Percentiles rank a stretch among this genome's conserved stretches.
These are phyloP conservation scores for Amphiprion percula DNA, from an alignment of 2,113 vertebrate genomes.

Conservation along the genomic window DNA sequence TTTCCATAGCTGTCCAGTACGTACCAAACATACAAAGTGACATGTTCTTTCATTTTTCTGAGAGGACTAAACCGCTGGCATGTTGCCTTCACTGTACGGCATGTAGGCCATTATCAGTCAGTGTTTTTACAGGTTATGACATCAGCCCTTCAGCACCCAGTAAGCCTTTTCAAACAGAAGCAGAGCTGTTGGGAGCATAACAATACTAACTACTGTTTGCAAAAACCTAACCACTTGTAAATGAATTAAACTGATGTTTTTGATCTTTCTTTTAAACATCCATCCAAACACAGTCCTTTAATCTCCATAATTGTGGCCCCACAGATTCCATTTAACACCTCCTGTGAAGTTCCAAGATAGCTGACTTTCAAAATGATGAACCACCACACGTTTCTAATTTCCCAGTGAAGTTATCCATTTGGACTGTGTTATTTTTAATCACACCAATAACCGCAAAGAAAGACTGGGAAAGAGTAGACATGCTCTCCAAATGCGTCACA, in stretches of 20 bases:
- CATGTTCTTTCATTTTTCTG: not conserved
- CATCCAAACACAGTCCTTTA: not conserved
- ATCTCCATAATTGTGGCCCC: not conserved
- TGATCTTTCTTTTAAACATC: not conserved
- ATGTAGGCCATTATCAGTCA: slow-evolving; percentile 4
- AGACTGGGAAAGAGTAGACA: slow-evolving; percentile 3
- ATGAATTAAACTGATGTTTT: slow-evolving; percentile 2
- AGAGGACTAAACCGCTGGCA: slow-evolving; percentile 9
- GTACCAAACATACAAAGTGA: not conserved
- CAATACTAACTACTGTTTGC: not conserved
- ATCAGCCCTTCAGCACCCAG: slow-evolving; percentile 38
- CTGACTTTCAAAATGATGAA: slow-evolving; percentile 4
- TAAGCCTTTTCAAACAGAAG: slow-evolving; percentile 26
- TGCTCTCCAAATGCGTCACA: slow-evolving; percentile 74
- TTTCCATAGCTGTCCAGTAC: too few relatives aligned
- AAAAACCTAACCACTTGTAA: not conserved
- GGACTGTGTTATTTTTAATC: slow-evolving; percentile 50
- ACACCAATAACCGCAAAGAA: slow-evolving; percentile 43
- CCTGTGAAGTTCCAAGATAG: not conserved
- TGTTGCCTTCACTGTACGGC: not conserved
- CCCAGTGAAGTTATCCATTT: slow-evolving; percentile 19
- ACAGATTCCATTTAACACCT: not conserved
- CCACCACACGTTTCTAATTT: slow-evolving; percentile 12
- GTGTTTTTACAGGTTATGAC: slow-evolving; percentile 54
- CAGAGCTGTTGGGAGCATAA: slow-evolving; percentile 35